Evolutionary conservation across 2,797 vertebrate genomes (phyloP).

Genomic region (Vultur gryphus): DNA sequence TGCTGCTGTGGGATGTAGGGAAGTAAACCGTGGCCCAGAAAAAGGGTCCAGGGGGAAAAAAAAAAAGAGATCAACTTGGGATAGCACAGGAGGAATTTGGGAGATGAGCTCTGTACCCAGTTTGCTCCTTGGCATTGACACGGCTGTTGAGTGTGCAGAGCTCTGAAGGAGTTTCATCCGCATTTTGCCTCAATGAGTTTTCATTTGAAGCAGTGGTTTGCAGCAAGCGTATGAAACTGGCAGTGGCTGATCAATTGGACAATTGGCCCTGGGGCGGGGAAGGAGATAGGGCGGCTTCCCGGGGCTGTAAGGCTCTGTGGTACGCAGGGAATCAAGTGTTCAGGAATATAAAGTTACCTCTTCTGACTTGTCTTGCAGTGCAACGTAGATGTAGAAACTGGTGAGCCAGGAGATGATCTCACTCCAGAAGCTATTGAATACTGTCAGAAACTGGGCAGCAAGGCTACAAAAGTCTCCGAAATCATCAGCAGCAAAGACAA

Average conservation of each 20-base stretch:
- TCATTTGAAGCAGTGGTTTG: neutral
- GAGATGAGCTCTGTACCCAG: neutral
- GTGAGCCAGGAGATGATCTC: constrained; percentile 82
- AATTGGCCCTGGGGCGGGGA: neutral
- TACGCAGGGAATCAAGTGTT: rapidly evolving
- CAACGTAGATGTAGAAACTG: constrained; percentile 69
- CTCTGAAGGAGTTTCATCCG: neutral
- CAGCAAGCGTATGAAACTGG: neutral
- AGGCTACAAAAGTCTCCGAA: constrained; percentile 77
- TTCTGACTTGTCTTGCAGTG: constrained; percentile 71
- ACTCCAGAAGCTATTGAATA: constrained; percentile 74
- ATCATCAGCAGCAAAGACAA: constrained; percentile 77
- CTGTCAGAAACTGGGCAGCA: constrained; percentile 84
- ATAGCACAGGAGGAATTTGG: neutral
- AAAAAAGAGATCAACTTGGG: neutral
- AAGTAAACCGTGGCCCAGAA: neutral
- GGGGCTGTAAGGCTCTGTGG: rapidly evolving
- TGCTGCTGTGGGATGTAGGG: neutral
- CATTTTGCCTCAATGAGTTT: neutral
- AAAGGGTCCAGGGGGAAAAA: neutral
- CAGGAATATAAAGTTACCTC: neutral
- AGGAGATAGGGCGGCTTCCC: neutral
- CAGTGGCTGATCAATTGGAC: neutral
- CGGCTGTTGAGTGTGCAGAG: neutral
- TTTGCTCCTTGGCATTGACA: rapidly evolving